These are phyloP conservation scores for Drosophila orosa DNA, from an alignment of 1,140 invertebrate genomes.

Conservation along the genomic window DNA sequence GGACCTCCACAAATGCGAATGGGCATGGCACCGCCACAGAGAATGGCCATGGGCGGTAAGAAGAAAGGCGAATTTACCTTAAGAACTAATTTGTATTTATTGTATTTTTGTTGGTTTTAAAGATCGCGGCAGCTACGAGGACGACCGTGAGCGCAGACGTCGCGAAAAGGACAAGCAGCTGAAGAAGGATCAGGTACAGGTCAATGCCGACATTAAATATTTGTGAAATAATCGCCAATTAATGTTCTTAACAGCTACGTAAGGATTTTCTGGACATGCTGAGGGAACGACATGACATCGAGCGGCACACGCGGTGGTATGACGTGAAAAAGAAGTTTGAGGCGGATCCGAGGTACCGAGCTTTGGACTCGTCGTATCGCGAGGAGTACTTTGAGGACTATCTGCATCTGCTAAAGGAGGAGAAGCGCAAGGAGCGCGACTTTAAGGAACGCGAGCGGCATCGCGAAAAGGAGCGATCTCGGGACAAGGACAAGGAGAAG, in stretches of 20 bases:
- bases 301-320: constrained; percentile 95
- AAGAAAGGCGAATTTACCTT: neutral
- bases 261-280: constrained; percentile 96
- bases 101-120: neutral
- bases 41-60: constrained; percentile 56
- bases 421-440: constrained; percentile 86
- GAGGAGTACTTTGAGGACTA: constrained; percentile 99
- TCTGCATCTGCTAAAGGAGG: constrained; percentile 92
- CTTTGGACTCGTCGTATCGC: constrained; percentile 91
- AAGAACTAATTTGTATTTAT: constrained; percentile 1
- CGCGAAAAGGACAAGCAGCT: constrained; percentile 70
- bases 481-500: constrained; percentile 68
- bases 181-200: constrained; percentile 59
- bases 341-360: constrained; percentile 94
- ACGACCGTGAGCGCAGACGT: constrained; percentile 73
- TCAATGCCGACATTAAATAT: neutral
- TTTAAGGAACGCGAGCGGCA: constrained; percentile 79
- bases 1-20: constrained; percentile 62
- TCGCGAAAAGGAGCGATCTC: constrained; percentile 77
- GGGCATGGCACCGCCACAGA: constrained; percentile 62
- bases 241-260: constrained; percentile 89
- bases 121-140: constrained; percentile 78
- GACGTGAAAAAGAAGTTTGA: constrained; percentile 98
- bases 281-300: constrained; percentile 87
- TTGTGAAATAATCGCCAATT: neutral